Evolutionary conservation across 2,113 vertebrate species (phyloP).

Genomic region (Axis porcinus): DNA sequence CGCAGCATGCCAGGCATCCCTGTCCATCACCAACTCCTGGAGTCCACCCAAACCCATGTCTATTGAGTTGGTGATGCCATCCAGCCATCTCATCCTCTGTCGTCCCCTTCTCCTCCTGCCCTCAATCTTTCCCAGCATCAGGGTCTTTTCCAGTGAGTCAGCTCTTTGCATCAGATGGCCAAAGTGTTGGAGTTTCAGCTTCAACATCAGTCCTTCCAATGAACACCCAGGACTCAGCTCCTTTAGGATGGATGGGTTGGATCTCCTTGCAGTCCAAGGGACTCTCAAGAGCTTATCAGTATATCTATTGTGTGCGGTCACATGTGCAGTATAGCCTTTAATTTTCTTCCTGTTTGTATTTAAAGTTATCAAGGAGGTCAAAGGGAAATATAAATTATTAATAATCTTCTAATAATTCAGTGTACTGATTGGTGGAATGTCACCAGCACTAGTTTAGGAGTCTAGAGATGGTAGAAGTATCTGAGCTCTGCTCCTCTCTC

Average conservation of each 20-base stretch:
- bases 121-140: not conserved
- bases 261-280: not conserved
- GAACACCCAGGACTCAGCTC: not conserved
- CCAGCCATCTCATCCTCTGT: not conserved
- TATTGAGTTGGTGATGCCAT: not conserved
- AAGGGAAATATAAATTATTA: not conserved
- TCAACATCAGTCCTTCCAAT: not conserved
- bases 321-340: accelerated
- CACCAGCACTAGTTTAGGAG: not conserved
- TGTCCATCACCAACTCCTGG: not conserved
- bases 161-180: not conserved
- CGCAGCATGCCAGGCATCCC: not conserved
- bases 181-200: not conserved
- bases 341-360: not conserved
- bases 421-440: not conserved
- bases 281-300: not conserved
- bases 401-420: not conserved
- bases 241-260: not conserved
- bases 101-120: not conserved
- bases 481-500: not conserved
- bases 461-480: not conserved
- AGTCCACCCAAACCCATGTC: not conserved
- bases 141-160: not conserved
- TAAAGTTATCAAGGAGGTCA: not conserved
- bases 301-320: accelerated